Conservation (phyloP, 2,888 invertebrate genomes). For the Octonoba sinensis region DNA sequence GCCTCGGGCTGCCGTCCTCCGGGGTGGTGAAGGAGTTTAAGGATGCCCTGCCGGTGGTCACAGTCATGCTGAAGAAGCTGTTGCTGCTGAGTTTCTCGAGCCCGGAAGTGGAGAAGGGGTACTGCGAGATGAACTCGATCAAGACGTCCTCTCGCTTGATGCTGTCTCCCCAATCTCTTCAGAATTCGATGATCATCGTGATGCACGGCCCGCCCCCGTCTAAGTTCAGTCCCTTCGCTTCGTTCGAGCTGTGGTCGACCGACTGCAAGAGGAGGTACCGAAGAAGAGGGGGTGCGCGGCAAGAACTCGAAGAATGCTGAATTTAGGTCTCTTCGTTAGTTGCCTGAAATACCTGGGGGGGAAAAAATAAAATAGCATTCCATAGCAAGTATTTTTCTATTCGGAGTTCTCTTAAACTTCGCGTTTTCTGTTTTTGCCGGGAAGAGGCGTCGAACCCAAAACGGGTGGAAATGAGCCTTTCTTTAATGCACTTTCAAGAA, state of each 20-base stretch:
- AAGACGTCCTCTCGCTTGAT: constrained; percentile 21
- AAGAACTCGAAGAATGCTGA: too few species aligned
- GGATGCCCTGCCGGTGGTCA: constrained; percentile 10
- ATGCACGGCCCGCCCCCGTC: constrained; percentile 31
- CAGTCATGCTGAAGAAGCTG: constrained; percentile 7
- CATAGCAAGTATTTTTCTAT: too few species aligned
- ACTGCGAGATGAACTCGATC: constrained; percentile 26
- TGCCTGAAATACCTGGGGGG: too few species aligned
- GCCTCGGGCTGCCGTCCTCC: constrained; percentile 15
- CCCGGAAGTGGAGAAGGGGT: constrained; percentile 13
- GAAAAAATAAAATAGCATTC: too few species aligned
- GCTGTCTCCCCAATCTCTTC: constrained; percentile 30
- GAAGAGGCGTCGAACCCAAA: too few species aligned
- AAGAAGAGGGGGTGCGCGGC: constrained; percentile 6
- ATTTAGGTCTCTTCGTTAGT: too few species aligned
- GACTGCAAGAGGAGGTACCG: constrained; percentile 30
- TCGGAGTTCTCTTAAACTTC: too few species aligned
- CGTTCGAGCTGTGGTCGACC: constrained; percentile 25
- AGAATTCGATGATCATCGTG: constrained; percentile 31
- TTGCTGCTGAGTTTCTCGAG: constrained; percentile 30
- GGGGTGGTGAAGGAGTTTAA: constrained; percentile 8
- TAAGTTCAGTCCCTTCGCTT: constrained; percentile 24
- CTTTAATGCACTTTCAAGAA: too few species aligned
- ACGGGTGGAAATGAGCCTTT: too few species aligned
- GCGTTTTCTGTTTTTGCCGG: too few species aligned